phyloP scores from a whole-genome alignment of 2,113 vertebrate species.

The Balaeniceps rex region DNA sequence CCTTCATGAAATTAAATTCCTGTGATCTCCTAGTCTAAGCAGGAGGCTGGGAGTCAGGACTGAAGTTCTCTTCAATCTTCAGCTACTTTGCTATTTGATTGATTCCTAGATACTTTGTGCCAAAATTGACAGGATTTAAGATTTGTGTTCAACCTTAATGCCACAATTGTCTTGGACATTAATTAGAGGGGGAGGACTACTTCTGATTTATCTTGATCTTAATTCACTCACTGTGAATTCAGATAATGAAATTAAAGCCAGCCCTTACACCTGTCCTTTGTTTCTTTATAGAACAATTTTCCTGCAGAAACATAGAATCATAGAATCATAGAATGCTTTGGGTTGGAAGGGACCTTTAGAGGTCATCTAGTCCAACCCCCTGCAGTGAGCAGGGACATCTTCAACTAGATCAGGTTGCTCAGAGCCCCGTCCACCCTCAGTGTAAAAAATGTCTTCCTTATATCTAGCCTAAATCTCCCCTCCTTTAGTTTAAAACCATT shows the following conservation, averaged over 20 bases:
- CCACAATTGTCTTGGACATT: background rate
- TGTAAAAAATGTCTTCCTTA: too few species aligned
- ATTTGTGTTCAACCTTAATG: background rate
- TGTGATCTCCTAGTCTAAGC: background rate
- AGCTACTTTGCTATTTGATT: background rate
- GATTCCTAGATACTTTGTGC: background rate
- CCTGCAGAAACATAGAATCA: background rate
- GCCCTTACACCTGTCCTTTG: accelerated
- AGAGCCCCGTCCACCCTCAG: too few species aligned
- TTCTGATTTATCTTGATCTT: background rate
- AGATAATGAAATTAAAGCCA: background rate
- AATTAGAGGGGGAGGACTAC: background rate
- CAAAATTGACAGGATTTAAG: background rate
- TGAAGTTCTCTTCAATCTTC: background rate
- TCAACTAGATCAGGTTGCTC: too few species aligned
- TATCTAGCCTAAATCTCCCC: too few species aligned
- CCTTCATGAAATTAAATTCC: background rate
- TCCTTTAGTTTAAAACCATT: too few species aligned
- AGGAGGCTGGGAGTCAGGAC: background rate
- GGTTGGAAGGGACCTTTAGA: too few species aligned
- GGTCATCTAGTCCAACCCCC: too few species aligned
- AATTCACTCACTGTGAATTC: background rate
- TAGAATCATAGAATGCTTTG: too few species aligned
- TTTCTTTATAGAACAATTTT: background rate
- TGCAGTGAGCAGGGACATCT: too few species aligned